Evolutionary conservation across 2,113 vertebrate genomes (phyloP), one percentile per base, ranked within the genome.

Genomic region (Lanius ludovicianus): DNA sequence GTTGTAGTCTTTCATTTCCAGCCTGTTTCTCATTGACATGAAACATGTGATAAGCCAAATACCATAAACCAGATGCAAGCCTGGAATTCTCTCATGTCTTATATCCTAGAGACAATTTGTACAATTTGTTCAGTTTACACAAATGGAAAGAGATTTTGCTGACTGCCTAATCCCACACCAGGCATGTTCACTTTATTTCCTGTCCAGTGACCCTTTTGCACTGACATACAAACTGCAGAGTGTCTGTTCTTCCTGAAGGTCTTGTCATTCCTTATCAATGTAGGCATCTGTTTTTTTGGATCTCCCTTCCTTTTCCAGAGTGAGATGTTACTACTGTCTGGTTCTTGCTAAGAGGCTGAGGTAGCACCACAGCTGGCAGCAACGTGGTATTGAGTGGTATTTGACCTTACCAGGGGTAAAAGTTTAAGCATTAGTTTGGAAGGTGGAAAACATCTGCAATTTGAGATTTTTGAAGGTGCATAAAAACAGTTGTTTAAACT

Each of bases 101-200:
- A 64, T 47, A 94, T 93, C 86, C 83, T 60, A 89, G 73, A 71
- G 47, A 52, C 91, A 92, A 96, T 93, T 97, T 96, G 95, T 97
- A 92, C 96, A 95, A 95, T 96, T 96, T 96, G 94, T 97, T 97
- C 90, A 70, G 87, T 87, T 95, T 90, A 87, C 78, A 92, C 69
- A 89, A 93, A 56, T 89, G 95, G 90, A 90, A 79, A 89, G 89
- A 90, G 15, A 6, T 88, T 96, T 87, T 90, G 76, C 93, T 96
- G 92, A 62, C 88, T 95, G 90, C 92, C 93, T 96, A 90, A 90
- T 96, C 80, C 89, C 76, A 78, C 83, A 90, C 24, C 88, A 92
- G 93, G 88, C 93, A 84, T 23, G 88, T 53, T 94, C 76, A 55
- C 88, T 96, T 92, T 39, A 60, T 84, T 92, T 97, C 96, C 96